Evolutionary conservation across 35 echinoderm and acorn worm species (phyloP).

Genomic region (Ptychodera flava): DNA sequence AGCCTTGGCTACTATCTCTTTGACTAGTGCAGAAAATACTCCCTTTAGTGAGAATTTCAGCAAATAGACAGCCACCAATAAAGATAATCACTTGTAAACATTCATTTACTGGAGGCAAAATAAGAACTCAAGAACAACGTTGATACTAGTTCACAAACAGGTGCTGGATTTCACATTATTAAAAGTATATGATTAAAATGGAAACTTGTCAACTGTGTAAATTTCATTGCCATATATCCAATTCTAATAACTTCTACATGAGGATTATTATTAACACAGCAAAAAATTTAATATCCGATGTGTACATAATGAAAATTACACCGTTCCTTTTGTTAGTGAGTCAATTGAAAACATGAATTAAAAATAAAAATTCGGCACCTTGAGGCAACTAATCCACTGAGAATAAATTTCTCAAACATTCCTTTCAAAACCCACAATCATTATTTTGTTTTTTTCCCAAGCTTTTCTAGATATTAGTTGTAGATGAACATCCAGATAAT

Average conservation of each 20-base stretch:
- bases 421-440: no score
- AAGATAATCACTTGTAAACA: neutral
- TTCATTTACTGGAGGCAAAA: neutral
- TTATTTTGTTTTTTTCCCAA: no score
- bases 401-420: no score
- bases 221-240: neutral
- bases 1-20: no score
- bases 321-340: neutral
- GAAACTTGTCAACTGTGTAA: neutral
- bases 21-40: no score
- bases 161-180: neutral
- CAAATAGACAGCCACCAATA: no score
- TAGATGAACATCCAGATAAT: no score
- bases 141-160: neutral
- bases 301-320: neutral
- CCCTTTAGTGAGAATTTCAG: no score
- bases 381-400: no score
- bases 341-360: neutral
- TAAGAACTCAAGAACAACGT: neutral
- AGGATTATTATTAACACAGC: neutral
- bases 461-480: no score
- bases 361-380: no score
- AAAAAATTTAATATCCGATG: neutral
- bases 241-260: neutral
- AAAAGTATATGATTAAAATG: neutral